These are phyloP conservation scores for Atrina japonica DNA, from an alignment of 2,888 invertebrate genomes.

Conservation along the genomic window DNA sequence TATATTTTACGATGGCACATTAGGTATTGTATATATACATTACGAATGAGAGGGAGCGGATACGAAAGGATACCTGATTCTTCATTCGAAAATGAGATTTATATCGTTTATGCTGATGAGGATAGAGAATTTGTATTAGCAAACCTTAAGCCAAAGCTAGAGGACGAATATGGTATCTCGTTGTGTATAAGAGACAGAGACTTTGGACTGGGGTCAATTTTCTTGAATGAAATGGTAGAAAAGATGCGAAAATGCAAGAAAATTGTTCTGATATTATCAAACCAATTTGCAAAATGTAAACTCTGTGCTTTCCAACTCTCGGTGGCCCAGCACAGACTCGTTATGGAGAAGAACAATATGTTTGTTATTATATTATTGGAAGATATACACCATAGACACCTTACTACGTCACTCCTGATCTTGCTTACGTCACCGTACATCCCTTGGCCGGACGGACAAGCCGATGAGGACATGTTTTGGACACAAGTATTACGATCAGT, in stretches of 20 bases:
- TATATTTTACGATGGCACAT: slow-evolving; percentile 6
- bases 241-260: not conserved
- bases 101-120: not conserved
- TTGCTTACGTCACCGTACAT: not conserved
- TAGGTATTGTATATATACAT: not conserved
- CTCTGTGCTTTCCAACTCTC: not conserved
- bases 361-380: not conserved
- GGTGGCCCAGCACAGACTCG: not conserved
- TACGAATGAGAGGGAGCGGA: not conserved
- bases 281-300: not conserved
- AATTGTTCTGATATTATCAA: not conserved
- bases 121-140: not conserved
- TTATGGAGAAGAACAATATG: not conserved
- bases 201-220: not conserved
- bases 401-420: not conserved
- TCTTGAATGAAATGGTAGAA: not conserved
- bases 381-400: not conserved
- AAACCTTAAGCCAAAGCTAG: not conserved
- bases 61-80: not conserved
- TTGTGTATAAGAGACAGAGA: not conserved
- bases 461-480: not conserved
- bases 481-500: not conserved
- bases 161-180: not conserved
- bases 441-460: not conserved
- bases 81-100: not conserved